These are phyloP conservation scores for Takifugu flavidus DNA, from an alignment of 2,113 vertebrate species.

Conservation along the genomic window DNA sequence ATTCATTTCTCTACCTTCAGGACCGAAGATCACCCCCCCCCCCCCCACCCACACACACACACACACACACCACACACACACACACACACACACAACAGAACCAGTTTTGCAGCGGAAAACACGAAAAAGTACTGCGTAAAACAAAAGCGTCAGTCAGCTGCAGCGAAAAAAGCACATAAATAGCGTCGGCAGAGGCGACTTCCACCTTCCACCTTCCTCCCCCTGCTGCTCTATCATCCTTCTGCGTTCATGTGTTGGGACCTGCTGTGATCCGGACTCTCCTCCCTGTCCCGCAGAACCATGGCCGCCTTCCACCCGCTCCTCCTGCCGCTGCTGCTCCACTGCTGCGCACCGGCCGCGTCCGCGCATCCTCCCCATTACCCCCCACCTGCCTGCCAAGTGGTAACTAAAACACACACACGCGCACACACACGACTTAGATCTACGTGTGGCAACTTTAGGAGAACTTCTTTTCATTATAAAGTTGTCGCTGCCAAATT, in stretches of 20 bases:
- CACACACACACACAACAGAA: conserved; percentile 11
- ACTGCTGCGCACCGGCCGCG: conserved; percentile 59
- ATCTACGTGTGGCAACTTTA: neutral
- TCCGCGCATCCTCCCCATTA: conserved; percentile 57
- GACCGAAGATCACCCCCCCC: neutral
- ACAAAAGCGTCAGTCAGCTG: conserved; percentile 9
- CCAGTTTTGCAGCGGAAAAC: conserved; percentile 6
- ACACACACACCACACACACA: neutral
- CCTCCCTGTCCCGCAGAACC: conserved; percentile 68
- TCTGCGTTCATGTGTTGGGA: conserved; percentile 31
- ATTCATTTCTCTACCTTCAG: conserved; percentile 2
- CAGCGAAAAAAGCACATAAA: conserved; percentile 29
- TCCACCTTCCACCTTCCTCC: conserved; percentile 46
- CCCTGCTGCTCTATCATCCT: conserved; percentile 27
- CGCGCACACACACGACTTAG: neutral
- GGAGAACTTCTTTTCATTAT: neutral
- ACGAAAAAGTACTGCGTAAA: neutral
- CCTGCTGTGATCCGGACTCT: conserved; percentile 31
- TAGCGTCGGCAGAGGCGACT: conserved; percentile 32
- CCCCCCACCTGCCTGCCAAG: conserved; percentile 68
- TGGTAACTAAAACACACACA: conserved; percentile 73
- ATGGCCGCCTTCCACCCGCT: conserved; percentile 81
- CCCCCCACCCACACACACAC: neutral
- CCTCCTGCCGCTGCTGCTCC: conserved; percentile 69
- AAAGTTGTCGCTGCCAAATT: neutral